Base-by-base conservation (phyloP, 2,888 invertebrate species). In the Plemyria rubiginata region DNA sequence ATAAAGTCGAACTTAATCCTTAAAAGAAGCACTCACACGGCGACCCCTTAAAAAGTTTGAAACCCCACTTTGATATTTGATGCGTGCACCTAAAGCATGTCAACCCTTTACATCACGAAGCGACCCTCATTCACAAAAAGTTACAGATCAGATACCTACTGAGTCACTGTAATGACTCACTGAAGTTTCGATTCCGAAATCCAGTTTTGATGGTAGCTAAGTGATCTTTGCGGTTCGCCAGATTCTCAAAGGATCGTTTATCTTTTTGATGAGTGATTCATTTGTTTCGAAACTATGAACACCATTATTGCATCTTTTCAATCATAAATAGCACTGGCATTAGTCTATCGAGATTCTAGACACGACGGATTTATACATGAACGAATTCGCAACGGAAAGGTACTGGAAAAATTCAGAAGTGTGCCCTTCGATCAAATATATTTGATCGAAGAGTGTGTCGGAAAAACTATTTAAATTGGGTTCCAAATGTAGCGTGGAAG, bases 131-230 rank as follows among this genome's bases (percentile, higher is more conserved):
- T 16, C 3, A 16, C 65, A 57, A 62, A 67, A 54, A 64, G 59
- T 54, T 49, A 60, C 32, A 57, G 40, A 54, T 60, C 56, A 60
- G 59, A 48, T 61, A n/a, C n/a, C n/a, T n/a, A 73, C 66, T 82
- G 82, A 81, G 60, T 82, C 79, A 82, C 71, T 69, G 32, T 49
- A 59, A 69, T 84, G 81, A 85, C 64, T 84, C 83, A 83, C 66
- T 50, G n/a, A 70, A 73, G 73, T 70, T 77, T 73, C 72, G 74
- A 78, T 79, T 78, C 76, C 71, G 57, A 66, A 68, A 62, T 65
- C 68, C 70, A 75, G 71, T 79, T 80, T 71, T 77, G 74, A 77
- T 70, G 74, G 67, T 72, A 74, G 76, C 70, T 59, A 64, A 72
- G 65, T 65, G 65, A 75, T 79, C 72, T 74, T 63, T 76, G 77